phyloP scores from a whole-genome alignment of 1,140 invertebrate species.

The Drosophila biarmipes region DNA sequence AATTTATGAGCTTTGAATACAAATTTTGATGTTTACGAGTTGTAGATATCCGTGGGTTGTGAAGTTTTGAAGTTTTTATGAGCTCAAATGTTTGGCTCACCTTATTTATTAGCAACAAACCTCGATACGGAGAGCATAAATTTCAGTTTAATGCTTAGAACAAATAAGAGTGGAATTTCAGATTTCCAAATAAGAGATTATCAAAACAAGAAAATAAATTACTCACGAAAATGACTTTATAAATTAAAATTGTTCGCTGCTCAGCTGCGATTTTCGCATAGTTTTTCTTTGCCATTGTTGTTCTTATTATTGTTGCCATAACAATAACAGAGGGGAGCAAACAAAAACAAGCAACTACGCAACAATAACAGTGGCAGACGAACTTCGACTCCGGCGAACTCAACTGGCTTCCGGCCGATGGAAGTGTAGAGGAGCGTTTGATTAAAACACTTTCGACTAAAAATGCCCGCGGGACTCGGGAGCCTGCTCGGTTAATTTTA shows the following conservation, averaged over 20 bases:
- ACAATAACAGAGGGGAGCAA: constrained; percentile 35
- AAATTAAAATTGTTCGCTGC: neutral
- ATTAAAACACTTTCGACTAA: constrained; percentile 72
- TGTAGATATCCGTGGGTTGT: neutral
- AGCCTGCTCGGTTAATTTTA: constrained; percentile 70
- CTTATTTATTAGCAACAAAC: neutral
- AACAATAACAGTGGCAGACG: constrained; percentile 28
- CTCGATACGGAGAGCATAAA: neutral
- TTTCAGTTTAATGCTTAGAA: neutral
- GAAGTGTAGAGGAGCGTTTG: constrained; percentile 58
- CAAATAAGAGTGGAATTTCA: neutral
- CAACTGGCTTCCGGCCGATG: constrained; percentile 34
- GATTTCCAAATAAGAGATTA: neutral
- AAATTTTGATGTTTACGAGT: too few relatives aligned
- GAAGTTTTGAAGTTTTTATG: too few relatives aligned
- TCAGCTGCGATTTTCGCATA: constrained; percentile 44
- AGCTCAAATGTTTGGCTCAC: neutral
- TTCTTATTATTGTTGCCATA: constrained; percentile 43
- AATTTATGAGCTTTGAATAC: too few relatives aligned
- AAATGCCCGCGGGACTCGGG: constrained; percentile 63
- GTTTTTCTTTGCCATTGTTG: neutral
- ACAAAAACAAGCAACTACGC: constrained; percentile 42
- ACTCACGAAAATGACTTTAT: neutral
- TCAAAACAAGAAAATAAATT: neutral
- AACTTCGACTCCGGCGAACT: constrained; percentile 26